Evolutionary conservation across 2,113 vertebrate genomes (phyloP).

Genomic region (Neolamprologus sp.): DNA sequence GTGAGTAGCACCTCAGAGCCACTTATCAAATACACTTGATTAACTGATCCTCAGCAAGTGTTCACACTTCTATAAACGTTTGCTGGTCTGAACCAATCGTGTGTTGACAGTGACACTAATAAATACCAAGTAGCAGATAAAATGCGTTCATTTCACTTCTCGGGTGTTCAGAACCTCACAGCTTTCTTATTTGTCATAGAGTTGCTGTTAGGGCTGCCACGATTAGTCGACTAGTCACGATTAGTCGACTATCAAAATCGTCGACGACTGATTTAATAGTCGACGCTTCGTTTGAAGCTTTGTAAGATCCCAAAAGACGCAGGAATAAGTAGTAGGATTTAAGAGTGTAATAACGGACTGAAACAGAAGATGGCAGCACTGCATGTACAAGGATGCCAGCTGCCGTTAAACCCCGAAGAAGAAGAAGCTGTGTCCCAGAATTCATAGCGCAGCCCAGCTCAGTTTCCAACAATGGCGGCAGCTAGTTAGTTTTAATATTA

Average conservation of each 20-base stretch:
- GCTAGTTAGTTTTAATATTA: too few species aligned
- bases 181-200: rapidly evolving
- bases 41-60: not conserved
- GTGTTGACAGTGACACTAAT: not conserved
- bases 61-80: not conserved
- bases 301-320: rapidly evolving
- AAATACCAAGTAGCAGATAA: not conserved
- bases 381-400: too few species aligned
- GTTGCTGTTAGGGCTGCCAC: not conserved
- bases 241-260: too few species aligned
- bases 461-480: too few species aligned
- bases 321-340: too few species aligned
- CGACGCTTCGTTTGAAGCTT: too few species aligned
- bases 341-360: too few species aligned
- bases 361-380: too few species aligned
- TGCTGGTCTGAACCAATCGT: not conserved
- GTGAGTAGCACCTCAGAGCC: rapidly evolving
- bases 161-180: rapidly evolving
- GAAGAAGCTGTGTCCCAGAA: rapidly evolving
- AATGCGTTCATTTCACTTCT: not conserved
- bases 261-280: rapidly evolving
- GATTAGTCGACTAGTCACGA: rapidly evolving
- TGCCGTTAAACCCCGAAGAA: too few species aligned
- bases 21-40: not conserved
- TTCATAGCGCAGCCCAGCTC: rapidly evolving